Evolutionary conservation across 2,797 vertebrate species (phyloP), one percentile per base, ranked within the genome.

Genomic region (Chaunax sp.): DNA sequence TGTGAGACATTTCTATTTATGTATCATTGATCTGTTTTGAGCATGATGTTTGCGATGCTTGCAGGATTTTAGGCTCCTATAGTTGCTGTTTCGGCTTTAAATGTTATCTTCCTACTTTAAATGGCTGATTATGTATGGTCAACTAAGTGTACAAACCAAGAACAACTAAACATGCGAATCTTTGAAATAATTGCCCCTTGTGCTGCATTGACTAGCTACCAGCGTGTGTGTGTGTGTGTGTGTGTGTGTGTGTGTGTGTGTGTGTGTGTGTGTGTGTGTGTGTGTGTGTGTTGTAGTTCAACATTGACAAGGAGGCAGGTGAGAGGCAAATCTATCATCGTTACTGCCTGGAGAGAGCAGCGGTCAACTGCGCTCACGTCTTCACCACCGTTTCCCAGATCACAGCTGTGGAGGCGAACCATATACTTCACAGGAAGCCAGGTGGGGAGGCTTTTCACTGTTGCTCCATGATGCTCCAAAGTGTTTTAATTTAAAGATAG

Each of bases 361-460:
- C 97, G 0, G 97, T 95, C 2, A 96, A 99, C 41, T 98, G 97
- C 2, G 92, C 97, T 1, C 98, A 99, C 0, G 95, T 97, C 38
- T 98, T 99, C 84, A 96, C 96, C 72, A 99, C 98, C 0, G 97
- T 99, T 11, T 99, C 97, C 1, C 95, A 98, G 83, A 99, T 99
- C 91, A 99, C 97, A 0, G 95, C 96, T 1, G 94, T 97, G 72
- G 97, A 99, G 81, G 97, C 98, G 15, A 92, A 95, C 15, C 96
- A 98, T 44, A 96, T 99, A 92, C 93, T 99, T 23, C 97, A 97
- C 88, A 94, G 97, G 73, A 95, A 93, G 60, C 90, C 97, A 76
- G 97, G 97, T 98, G 89, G 88, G 62, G 45, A 41, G 2, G 6
- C 15, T 12, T 66, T 59, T 53, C 1, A 37, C 44, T 45, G 66